Percentiles rank a stretch among this genome's conserved stretches.
Evolutionary conservation across 2,113 vertebrate genomes (phyloP).

Genomic region (Corythaixoides concolor): DNA sequence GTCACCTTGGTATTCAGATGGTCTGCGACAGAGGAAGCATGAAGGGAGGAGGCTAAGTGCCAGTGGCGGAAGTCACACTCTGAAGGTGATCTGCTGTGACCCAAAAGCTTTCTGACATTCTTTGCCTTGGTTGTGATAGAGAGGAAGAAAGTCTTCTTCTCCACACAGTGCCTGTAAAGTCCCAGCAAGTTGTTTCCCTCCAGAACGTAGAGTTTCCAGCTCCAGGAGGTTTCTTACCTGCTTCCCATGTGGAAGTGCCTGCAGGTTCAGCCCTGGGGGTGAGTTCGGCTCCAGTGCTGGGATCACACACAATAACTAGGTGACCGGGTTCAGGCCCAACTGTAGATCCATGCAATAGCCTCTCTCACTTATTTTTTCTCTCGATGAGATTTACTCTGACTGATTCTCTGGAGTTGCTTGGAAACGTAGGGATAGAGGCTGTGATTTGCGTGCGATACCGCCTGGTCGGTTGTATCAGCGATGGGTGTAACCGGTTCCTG

Average conservation of each 20-base stretch:
- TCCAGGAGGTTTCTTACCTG: slow-evolving; percentile 5
- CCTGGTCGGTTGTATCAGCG: background rate
- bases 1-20: slow-evolving; percentile 67
- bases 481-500: background rate
- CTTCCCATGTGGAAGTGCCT: background rate
- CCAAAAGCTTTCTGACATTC: slow-evolving; percentile 52
- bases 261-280: background rate
- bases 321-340: background rate
- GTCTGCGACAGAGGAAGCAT: slow-evolving; percentile 62
- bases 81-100: slow-evolving; percentile 67
- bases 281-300: background rate
- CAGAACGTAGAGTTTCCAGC: background rate
- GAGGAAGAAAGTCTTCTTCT: slow-evolving; percentile 50
- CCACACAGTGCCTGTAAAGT: background rate
- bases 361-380: background rate
- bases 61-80: slow-evolving; percentile 62
- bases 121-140: slow-evolving; percentile 41
- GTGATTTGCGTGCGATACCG: background rate
- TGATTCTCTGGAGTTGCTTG: background rate
- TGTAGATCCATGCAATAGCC: background rate
- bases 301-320: background rate
- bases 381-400: background rate
- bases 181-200: background rate
- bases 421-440: background rate
- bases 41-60: slow-evolving; percentile 70